Base-by-base conservation (phyloP, 2,113 vertebrate species). In the Oryzias melastigma region DNA sequence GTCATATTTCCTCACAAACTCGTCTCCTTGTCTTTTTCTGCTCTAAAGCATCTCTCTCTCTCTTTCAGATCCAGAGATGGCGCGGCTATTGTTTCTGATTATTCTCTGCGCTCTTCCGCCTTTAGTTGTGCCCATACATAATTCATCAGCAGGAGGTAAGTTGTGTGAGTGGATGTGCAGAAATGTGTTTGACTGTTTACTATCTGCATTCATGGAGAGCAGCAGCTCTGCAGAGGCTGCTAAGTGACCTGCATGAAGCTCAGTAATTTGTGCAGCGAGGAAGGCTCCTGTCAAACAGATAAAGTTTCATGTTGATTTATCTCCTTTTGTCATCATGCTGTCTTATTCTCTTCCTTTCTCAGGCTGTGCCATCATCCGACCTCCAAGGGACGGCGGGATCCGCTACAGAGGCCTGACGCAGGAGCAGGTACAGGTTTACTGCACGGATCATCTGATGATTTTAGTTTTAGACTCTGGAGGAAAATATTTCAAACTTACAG, bases 401-500 rank as follows among this genome's bases (percentile, higher is more conserved):
- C 93, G 95, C 14, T 98, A 98, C 88, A 88, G 94, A 79, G 96
- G 96, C n/a, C 88, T 98, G 82, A 96, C 96, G 41, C 94, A 95
- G 14, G 93, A 97, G 68, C 94, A 92, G 91, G 91, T 91, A 84
- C 46, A 35, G 53, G 54, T 35, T 35, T 35, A 66, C 35, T 20
- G 57, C 17, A n/a, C 6, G 19, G 40, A 5, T 29, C n/a, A 22
- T 20, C 22, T 41, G 18, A 7, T 16, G 47, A 52, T 46, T 27
- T 27, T 27, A 27, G 25, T 27, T 5, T 27, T 25, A 25, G 25
- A 25, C 25, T 25, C 25, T 25, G 25, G 25, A 2, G 25, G 25
- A 25, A 25, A 4, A 25, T 25, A 25, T 25, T 25, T 25, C 5
- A 25, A 25, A 25, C 25, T 3, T 25, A 25, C n/a, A n/a, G n/a